A percentile compares a stretch with the other conserved stretches of the same genome.
Conservation (phyloP, 2,797 vertebrate species). For the Pelobates cultripes region DNA sequence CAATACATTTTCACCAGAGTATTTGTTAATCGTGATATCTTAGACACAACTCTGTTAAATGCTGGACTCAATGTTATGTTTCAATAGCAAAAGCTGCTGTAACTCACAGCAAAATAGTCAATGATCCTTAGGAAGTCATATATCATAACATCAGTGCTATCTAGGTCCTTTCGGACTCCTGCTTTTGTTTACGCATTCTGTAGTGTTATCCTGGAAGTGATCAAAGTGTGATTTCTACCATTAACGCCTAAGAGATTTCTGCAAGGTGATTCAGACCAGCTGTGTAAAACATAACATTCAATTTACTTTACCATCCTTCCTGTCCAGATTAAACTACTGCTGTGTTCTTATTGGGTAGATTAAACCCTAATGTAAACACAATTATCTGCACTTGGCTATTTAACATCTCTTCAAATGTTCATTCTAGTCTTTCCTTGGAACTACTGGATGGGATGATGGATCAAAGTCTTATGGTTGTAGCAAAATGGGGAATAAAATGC, state of each 20-base stretch:
- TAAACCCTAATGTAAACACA: slow-evolving; percentile 52
- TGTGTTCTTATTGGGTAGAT: slow-evolving; percentile 44
- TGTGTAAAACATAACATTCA: slow-evolving; percentile 48
- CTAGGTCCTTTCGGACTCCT: slow-evolving; percentile 27
- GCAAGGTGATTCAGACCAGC: slow-evolving; percentile 56
- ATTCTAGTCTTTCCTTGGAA: slow-evolving; percentile 29
- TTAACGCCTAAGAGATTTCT: slow-evolving; percentile 48
- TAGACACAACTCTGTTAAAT: slow-evolving; percentile 14
- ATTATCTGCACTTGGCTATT: slow-evolving; percentile 43
- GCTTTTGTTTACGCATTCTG: slow-evolving; percentile 42
- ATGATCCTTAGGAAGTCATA: not conserved
- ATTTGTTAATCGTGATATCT: slow-evolving; percentile 5
- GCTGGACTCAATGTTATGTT: slow-evolving; percentile 22
- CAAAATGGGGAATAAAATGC: slow-evolving; percentile 14
- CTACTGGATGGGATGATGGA: slow-evolving; percentile 30
- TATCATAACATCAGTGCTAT: slow-evolving; percentile 29
- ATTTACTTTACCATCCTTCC: slow-evolving; percentile 59
- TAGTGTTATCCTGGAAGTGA: slow-evolving; percentile 54
- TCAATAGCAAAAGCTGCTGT: slow-evolving; percentile 9
- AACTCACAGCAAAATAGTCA: slow-evolving; percentile 25
- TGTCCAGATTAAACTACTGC: slow-evolving; percentile 55
- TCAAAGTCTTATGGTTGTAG: slow-evolving; percentile 33
- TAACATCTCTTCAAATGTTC: slow-evolving; percentile 48
- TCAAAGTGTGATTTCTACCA: slow-evolving; percentile 55
- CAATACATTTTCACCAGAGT: too few species aligned